Evolutionary conservation across 2,888 invertebrate species (phyloP).

Genomic region (Cephus sareptanus): DNA sequence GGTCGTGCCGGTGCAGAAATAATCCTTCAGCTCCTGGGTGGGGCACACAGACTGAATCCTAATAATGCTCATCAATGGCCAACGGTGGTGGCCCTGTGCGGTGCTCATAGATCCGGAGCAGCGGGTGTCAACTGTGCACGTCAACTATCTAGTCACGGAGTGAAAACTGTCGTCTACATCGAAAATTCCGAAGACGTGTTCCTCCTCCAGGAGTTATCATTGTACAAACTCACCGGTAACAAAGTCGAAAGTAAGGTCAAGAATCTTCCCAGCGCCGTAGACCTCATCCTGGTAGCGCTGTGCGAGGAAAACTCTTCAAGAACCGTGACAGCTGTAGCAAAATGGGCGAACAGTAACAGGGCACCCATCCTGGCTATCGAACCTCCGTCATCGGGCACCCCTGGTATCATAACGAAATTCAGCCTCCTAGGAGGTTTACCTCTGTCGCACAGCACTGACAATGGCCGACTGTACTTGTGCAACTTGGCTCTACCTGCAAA

Average conservation of each 20-base stretch:
- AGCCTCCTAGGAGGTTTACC: conserved; percentile 80
- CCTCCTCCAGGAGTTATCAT: conserved; percentile 73
- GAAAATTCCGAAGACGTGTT: conserved; percentile 66
- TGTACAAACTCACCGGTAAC: conserved; percentile 76
- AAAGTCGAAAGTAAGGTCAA: conserved; percentile 69
- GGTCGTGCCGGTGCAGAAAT: conserved; percentile 89
- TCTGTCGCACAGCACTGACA: conserved; percentile 71
- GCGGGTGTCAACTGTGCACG: conserved; percentile 82
- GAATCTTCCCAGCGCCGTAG: conserved; percentile 67
- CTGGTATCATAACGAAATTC: conserved; percentile 74
- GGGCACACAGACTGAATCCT: conserved; percentile 84
- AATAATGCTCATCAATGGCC: conserved; percentile 92
- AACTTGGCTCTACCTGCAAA: conserved; percentile 85
- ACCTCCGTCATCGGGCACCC: conserved; percentile 77
- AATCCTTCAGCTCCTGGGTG: conserved; percentile 84
- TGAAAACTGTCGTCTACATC: conserved; percentile 75
- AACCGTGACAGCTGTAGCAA: conserved; percentile 69
- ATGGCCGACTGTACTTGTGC: conserved; percentile 84
- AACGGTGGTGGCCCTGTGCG: conserved; percentile 80
- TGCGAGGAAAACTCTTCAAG: conserved; percentile 66
- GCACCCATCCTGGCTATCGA: conserved; percentile 82
- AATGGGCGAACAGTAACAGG: conserved; percentile 78
- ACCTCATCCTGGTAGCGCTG: conserved; percentile 71
- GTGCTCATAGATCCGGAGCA: conserved; percentile 75
- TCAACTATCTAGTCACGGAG: conserved; percentile 85